phyloP scores from a whole-genome alignment of 2,888 invertebrate species.

The Mythimna albipuncta region DNA sequence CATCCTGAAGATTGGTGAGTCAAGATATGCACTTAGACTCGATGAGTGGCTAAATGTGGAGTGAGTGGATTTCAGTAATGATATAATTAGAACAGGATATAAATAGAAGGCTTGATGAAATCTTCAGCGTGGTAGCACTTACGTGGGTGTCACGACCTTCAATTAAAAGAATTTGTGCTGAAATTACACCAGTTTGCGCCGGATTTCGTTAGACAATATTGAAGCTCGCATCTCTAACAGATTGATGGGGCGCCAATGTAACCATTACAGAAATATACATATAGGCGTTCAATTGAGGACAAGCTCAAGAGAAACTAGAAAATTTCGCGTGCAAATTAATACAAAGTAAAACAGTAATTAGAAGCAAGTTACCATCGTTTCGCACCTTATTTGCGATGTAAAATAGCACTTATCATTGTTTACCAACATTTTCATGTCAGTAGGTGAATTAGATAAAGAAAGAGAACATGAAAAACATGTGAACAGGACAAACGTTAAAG shows the following conservation, averaged over 20 bases:
- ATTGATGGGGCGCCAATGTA: slow-evolving; percentile 78
- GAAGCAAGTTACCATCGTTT: slow-evolving; percentile 57
- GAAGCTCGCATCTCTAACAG: slow-evolving; percentile 68
- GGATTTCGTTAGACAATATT: slow-evolving; percentile 73
- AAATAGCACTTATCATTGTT: slow-evolving; percentile 74
- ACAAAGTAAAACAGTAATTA: slow-evolving; percentile 72
- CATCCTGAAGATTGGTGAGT: slow-evolving; percentile 69
- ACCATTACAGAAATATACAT: slow-evolving; percentile 63
- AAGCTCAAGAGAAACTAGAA: slow-evolving; percentile 62
- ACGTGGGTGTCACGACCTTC: slow-evolving; percentile 85
- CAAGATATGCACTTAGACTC: slow-evolving; percentile 71
- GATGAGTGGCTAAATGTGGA: slow-evolving; percentile 76
- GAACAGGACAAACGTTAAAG: slow-evolving; percentile 67
- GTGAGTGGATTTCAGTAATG: slow-evolving; percentile 73
- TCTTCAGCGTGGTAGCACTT: slow-evolving; percentile 70
- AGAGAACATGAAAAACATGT: slow-evolving; percentile 74
- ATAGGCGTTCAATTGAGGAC: slow-evolving; percentile 72
- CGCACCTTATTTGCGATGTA: slow-evolving; percentile 71
- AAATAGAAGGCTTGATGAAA: slow-evolving; percentile 81
- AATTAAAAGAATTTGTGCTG: slow-evolving; percentile 77
- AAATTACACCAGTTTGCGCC: slow-evolving; percentile 75
- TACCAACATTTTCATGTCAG: slow-evolving; percentile 78
- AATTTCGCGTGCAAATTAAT: slow-evolving; percentile 58
- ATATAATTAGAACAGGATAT: slow-evolving; percentile 84
- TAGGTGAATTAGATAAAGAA: slow-evolving; percentile 82